Percentiles rank a stretch among this genome's conserved stretches.
Conservation (phyloP, 2,113 vertebrate species). For the Chaetura pelagica region DNA sequence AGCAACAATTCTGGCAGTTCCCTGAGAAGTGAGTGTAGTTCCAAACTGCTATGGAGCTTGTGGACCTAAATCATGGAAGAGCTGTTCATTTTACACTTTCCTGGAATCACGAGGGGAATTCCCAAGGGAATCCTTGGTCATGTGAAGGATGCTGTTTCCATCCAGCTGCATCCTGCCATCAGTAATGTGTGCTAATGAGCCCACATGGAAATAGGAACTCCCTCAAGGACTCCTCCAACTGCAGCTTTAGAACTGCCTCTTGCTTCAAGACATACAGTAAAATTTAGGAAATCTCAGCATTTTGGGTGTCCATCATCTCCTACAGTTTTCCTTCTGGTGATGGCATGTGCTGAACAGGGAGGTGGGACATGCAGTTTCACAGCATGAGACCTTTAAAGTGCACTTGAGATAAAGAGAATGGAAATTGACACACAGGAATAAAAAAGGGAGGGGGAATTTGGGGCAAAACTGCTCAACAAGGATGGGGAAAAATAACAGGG, state of each 20-base stretch:
- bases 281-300: not conserved
- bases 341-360: not conserved
- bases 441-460: not conserved
- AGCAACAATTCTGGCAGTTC: not conserved
- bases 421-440: not conserved
- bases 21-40: not conserved
- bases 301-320: not conserved
- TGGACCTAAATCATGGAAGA: not conserved
- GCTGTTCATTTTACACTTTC: not conserved
- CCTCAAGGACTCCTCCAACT: not conserved
- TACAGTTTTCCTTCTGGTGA: not conserved
- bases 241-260: not conserved
- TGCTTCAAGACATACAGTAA: not conserved
- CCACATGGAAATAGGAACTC: not conserved
- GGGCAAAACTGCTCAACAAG: not conserved
- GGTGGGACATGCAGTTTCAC: not conserved
- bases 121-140: not conserved
- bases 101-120: fast-evolving
- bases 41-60: not conserved
- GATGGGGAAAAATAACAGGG: not conserved
- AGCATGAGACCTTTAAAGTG: not conserved
- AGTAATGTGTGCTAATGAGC: not conserved
- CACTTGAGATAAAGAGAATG: not conserved
- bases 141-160: not conserved
- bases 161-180: not conserved